Conservation (phyloP, 2,888 invertebrate species). For the Drosophila borealis region DNA sequence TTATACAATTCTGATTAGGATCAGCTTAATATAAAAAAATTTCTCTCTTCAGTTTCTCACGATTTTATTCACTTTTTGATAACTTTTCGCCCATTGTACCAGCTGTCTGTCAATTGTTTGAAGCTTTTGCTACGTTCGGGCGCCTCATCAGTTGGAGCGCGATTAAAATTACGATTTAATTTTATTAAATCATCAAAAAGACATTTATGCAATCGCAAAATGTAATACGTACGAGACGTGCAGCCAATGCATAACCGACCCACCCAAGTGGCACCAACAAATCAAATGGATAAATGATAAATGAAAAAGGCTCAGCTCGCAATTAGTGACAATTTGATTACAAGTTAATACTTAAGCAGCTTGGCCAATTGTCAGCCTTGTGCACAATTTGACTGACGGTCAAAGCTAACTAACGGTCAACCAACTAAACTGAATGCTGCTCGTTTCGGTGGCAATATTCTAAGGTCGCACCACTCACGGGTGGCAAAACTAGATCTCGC, state of each 20-base stretch:
- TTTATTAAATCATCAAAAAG: conserved; percentile 79
- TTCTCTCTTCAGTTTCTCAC: background rate
- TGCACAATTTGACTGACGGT: conserved; percentile 22
- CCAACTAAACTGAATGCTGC: background rate
- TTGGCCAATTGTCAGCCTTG: conserved; percentile 47
- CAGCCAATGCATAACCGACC: conserved; percentile 44
- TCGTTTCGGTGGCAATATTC: conserved; percentile 28
- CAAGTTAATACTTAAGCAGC: conserved; percentile 2
- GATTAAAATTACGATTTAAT: conserved; percentile 77
- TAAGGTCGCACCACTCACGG: conserved; percentile 45
- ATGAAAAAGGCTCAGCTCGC: conserved; percentile 11
- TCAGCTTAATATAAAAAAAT: too few relatives aligned
- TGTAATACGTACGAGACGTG: conserved; percentile 30
- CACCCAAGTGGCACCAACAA: conserved; percentile 12
- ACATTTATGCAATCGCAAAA: conserved; percentile 66
- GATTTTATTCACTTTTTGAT: background rate
- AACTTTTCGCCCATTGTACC: conserved; percentile 44
- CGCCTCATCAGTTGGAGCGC: conserved; percentile 50
- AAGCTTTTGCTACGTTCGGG: conserved; percentile 62
- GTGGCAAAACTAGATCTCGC: conserved; percentile 9
- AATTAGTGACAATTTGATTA: conserved; percentile 8
- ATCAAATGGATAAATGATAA: background rate
- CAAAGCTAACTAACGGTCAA: conserved; percentile 27
- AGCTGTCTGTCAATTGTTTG: conserved; percentile 41
- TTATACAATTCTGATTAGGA: too few relatives aligned